Percentiles rank a stretch among this genome's conserved stretches.
Conservation (phyloP, 2,888 invertebrate species). For the Molorchus minor region DNA sequence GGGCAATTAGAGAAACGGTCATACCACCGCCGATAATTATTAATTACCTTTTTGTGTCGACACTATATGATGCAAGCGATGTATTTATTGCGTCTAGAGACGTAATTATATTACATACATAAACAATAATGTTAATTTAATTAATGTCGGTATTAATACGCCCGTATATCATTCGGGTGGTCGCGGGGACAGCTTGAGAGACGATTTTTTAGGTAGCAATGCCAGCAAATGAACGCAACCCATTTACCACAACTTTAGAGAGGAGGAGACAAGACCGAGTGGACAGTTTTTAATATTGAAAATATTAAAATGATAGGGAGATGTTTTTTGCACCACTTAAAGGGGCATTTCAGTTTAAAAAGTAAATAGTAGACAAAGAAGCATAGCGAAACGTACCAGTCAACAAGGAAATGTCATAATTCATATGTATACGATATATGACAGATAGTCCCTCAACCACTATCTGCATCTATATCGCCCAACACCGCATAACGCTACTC, state of each 20-base stretch:
- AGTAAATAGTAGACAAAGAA: no score
- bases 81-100: background rate
- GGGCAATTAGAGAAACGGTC: background rate
- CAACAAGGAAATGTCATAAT: no score
- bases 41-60: background rate
- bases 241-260: no score
- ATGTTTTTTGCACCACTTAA: no score
- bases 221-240: no score
- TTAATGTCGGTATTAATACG: background rate
- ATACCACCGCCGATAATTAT: background rate
- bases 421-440: no score
- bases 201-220: no score
- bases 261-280: no score
- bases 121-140: slow-evolving; percentile 8
- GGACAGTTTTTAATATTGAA: no score
- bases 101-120: slow-evolving; percentile 2
- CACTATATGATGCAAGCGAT: slow-evolving; percentile 1
- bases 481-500: slow-evolving; percentile 17
- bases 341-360: no score
- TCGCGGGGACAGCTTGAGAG: no score
- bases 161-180: background rate
- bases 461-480: slow-evolving; percentile 25
- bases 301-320: no score
- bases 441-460: slow-evolving; percentile 11
- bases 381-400: background rate